phyloP scores from a whole-genome alignment of 2,797 vertebrate species.

The Sebastiscus tertius region DNA sequence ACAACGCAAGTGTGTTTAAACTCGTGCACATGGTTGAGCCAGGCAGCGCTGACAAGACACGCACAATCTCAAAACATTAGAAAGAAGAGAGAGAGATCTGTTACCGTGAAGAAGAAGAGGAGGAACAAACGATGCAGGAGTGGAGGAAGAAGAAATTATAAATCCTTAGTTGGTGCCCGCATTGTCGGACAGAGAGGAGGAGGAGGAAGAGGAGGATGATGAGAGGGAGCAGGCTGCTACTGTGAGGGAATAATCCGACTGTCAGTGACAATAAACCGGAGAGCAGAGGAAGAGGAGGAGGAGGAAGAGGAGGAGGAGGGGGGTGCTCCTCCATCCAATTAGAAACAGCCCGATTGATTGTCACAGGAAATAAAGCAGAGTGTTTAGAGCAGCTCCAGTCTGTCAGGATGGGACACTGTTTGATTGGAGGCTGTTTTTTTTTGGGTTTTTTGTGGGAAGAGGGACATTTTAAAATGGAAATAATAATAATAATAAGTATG shows the following conservation, averaged over 20 bases:
- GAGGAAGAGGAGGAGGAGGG: background rate
- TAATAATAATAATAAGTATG: background rate
- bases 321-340: constrained; percentile 54
- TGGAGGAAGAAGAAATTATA: constrained; percentile 32
- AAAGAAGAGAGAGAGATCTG: background rate
- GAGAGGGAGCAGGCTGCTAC: constrained; percentile 39
- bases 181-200: constrained; percentile 58
- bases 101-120: constrained; percentile 45
- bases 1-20: background rate
- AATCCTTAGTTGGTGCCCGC: constrained; percentile 70
- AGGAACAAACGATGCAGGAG: background rate
- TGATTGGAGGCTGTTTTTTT: background rate
- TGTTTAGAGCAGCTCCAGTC: background rate
- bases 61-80: background rate
- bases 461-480: background rate
- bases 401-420: background rate
- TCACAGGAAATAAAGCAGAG: constrained; percentile 49
- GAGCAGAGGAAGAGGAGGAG: background rate
- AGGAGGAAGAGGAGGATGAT: constrained; percentile 1
- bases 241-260: constrained; percentile 69
- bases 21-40: background rate
- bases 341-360: constrained; percentile 59
- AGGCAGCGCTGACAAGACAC: background rate
- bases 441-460: background rate
- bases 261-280: constrained; percentile 69